Evolutionary conservation across 2,797 vertebrate genomes (phyloP), one percentile per base, ranked within the genome.

Genomic region (Loris lydekkerianus): DNA sequence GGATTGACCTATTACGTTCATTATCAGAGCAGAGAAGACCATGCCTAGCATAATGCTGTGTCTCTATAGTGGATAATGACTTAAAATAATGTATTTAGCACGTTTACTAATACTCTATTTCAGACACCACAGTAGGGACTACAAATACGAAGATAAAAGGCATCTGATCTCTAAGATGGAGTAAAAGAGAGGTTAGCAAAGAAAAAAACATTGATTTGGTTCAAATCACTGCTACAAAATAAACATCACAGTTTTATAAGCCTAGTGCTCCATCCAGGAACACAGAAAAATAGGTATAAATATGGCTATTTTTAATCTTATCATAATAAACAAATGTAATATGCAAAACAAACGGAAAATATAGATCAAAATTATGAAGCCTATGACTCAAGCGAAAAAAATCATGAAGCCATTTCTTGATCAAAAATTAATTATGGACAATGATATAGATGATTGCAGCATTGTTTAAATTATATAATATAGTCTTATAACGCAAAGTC

Each of bases 261-360:
- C 23, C 34, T n/a, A 91, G 27, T 37, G 10, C 37, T 63, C 72
- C 40, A 14, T 63, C 72, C 46, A 14, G 3, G 13, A 92, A 78
- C 53, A 80, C 13, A 82, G 40, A 81, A 73, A 90, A 58, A 63
- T 7, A 95, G 18, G n/a, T 76, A 72, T 60, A 84, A 96, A 75
- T 75, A 58, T 63, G 84, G 40, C 31, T 34, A 73, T 40, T 60
- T 86, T 40, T n/a, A 85, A 80, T 31, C 17, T 90, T 89, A 75
- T 49, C 53, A 56, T n/a, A 78, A 78, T 76, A 97, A 97, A 93
- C 83, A 93, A 77, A 96, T 82, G 93, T 88, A 63, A 43, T 73
- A 97, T 81, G 83, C 94, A 89, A 89, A 85, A 82, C 1, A 83
- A 91, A 65, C 23, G 29, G 31, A 23, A 94, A 87, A 63, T 82